Percentiles rank a stretch among this genome's conserved stretches.
phyloP scores from a whole-genome alignment of 1,140 invertebrate genomes.

The Arctopsyche grandis region DNA sequence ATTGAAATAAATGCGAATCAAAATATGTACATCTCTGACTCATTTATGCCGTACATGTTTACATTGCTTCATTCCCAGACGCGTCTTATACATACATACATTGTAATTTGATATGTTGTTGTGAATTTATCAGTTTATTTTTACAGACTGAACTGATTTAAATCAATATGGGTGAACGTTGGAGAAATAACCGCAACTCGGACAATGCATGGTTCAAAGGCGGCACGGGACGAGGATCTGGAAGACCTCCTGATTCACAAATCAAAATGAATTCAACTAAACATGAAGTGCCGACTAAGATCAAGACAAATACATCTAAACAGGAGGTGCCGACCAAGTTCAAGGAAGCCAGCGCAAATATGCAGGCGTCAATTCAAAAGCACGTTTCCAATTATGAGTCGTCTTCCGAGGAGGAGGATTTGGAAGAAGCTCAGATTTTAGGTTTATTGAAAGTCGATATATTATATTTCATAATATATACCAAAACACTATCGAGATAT shows the following conservation, averaged over 20 bases:
- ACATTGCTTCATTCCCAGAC: too few relatives aligned
- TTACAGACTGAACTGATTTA: too few relatives aligned
- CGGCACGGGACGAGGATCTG: neutral
- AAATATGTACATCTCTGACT: too few relatives aligned
- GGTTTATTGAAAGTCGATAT: constrained; percentile 32
- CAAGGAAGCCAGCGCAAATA: constrained; percentile 46
- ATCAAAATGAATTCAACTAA: too few relatives aligned
- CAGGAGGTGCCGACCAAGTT: constrained; percentile 33
- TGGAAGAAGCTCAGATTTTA: constrained; percentile 47
- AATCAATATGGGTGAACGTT: neutral
- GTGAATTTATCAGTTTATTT: too few relatives aligned
- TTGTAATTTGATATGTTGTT: too few relatives aligned
- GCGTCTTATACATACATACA: too few relatives aligned
- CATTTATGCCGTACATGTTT: too few relatives aligned
- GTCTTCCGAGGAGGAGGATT: constrained; percentile 50
- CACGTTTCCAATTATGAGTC: constrained; percentile 48
- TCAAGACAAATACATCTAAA: constrained; percentile 25
- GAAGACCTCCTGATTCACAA: too few relatives aligned
- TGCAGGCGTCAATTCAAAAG: constrained; percentile 46
- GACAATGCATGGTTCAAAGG: neutral
- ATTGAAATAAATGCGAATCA: too few relatives aligned
- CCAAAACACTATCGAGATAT: too few relatives aligned
- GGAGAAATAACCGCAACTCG: neutral
- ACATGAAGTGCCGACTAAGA: constrained; percentile 19
- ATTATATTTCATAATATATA: neutral